Evolutionary conservation across 2,797 vertebrate genomes (phyloP).

Genomic region (Labeo calbasu): DNA sequence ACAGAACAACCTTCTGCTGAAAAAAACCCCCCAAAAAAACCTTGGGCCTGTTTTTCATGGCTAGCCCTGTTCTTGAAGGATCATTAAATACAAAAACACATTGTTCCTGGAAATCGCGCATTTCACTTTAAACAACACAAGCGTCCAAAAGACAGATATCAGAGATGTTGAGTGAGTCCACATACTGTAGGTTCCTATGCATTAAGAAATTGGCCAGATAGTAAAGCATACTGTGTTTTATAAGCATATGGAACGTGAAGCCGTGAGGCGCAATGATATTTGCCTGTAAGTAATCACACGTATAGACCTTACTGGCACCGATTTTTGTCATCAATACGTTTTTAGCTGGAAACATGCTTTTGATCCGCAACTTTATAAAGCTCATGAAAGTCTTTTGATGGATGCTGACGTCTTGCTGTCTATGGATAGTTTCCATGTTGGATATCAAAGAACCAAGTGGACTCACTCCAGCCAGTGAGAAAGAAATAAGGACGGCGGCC

Average conservation of each 20-base stretch:
- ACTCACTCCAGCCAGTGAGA: constrained; percentile 29
- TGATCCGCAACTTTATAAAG: constrained; percentile 14
- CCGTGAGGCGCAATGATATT: constrained; percentile 4
- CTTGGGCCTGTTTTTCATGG: constrained; percentile 57
- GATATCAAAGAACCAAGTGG: constrained; percentile 33
- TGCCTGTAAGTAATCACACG: neutral
- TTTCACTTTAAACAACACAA: constrained; percentile 59
- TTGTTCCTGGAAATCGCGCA: constrained; percentile 62
- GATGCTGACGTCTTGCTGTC: constrained; percentile 28
- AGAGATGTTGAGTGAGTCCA: constrained; percentile 50
- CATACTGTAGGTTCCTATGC: constrained; percentile 60
- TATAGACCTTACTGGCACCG: constrained; percentile 1
- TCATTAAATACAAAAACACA: constrained; percentile 62
- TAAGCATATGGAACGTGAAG: constrained; percentile 16
- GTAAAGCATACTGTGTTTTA: constrained; percentile 30
- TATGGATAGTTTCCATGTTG: constrained; percentile 37
- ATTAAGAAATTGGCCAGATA: constrained; percentile 42
- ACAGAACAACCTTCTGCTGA: constrained; percentile 54
- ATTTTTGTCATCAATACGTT: constrained; percentile 19
- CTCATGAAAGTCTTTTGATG: constrained; percentile 17
- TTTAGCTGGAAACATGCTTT: constrained; percentile 14
- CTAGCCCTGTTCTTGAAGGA: constrained; percentile 54
- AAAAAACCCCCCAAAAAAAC: neutral
- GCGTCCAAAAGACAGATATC: constrained; percentile 58
- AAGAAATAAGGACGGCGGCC: constrained; percentile 25